phyloP scores from a whole-genome alignment of 35 echinoderm and acorn worm genomes.

The Lytechinus variegatus region DNA sequence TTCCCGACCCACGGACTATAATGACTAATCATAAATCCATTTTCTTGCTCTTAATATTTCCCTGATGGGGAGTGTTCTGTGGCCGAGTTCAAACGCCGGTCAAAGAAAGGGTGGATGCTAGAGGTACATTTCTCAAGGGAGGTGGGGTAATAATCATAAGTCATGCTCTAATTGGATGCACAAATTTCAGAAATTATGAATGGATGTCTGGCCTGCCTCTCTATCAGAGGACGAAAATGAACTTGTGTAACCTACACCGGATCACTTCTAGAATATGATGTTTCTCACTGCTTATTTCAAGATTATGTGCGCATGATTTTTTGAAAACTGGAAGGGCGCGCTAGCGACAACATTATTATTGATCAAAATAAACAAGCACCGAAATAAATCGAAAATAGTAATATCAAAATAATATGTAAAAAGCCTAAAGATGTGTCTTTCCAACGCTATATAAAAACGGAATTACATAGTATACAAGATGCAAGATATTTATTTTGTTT shows the following conservation, averaged over 20 bases:
- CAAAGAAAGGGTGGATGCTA: neutral
- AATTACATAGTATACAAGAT: no score
- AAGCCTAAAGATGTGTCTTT: no score
- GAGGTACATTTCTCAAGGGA: neutral
- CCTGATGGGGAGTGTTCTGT: neutral
- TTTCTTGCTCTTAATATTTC: neutral
- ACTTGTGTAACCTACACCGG: neutral
- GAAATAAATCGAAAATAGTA: no score
- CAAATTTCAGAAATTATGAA: conserved; percentile 15
- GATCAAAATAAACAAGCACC: no score
- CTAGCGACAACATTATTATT: no score
- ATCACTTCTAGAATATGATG: no score
- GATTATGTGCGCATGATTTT: no score
- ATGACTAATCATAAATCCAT: conserved; percentile 2
- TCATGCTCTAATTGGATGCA: neutral
- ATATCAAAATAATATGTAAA: no score
- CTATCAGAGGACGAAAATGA: neutral
- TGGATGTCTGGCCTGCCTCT: neutral
- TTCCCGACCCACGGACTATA: neutral
- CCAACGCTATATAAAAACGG: no score
- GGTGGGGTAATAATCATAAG: neutral
- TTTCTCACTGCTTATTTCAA: no score
- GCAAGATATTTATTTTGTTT: no score
- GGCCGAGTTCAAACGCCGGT: neutral
- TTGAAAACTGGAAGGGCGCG: no score